Conservation (phyloP, 2,888 invertebrate genomes). For the Tetramorium bicarinatum region DNA sequence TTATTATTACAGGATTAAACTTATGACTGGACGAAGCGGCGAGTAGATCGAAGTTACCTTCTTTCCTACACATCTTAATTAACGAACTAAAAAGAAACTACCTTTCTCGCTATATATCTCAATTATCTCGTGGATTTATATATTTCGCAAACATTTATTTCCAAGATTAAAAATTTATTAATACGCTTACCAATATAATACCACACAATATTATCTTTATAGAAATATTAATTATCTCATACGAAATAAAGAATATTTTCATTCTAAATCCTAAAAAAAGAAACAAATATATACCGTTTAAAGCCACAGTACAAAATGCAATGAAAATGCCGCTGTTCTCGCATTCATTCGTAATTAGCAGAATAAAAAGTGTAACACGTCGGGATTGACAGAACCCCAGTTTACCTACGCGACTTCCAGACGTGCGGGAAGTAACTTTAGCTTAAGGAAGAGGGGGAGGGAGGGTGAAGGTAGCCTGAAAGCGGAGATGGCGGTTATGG, state of each 20-base stretch:
- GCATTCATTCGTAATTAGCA: slow-evolving; percentile 1
- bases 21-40: neutral
- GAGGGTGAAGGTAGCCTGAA: slow-evolving; percentile 26
- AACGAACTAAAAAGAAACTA: neutral
- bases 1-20: slow-evolving; percentile 29
- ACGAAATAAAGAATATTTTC: neutral
- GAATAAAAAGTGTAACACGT: slow-evolving; percentile 24
- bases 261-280: neutral
- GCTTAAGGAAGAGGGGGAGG: neutral
- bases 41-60: slow-evolving; percentile 16
- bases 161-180: neutral
- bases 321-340: neutral
- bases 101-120: neutral
- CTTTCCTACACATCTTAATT: slow-evolving; percentile 34
- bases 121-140: neutral
- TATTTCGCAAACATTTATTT: slow-evolving; percentile 4
- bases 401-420: slow-evolving; percentile 33
- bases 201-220: neutral
- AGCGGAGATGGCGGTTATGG: slow-evolving; percentile 59
- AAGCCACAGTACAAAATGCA: neutral
- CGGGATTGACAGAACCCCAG: slow-evolving; percentile 11
- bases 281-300: neutral
- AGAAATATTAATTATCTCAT: neutral
- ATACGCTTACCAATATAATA: too few relatives aligned
- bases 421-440: slow-evolving; percentile 33